Base-by-base conservation (phyloP, 2,797 vertebrate species). In the Apogon hyalosoma region DNA sequence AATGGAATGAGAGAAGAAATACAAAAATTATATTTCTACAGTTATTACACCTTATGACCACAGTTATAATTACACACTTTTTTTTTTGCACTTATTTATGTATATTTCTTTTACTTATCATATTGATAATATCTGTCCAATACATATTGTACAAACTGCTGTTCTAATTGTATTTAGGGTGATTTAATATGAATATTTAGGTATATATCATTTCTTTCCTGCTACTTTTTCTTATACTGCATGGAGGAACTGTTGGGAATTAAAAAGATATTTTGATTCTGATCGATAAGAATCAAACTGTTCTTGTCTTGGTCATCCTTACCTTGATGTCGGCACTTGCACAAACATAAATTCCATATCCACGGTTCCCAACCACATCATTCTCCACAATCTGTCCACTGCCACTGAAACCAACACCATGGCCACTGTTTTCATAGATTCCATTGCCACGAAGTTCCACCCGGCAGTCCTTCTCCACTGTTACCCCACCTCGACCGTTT, bases 391-490 rank as follows among this genome's bases (percentile, higher is more conserved):
- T 90, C 14, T 95, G 49, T 24, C 95, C 95, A 8, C 93, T 95
- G 0, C 96, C 95, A 11, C 90, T 91, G 82, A 95, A 97, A 67
- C 91, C 75, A 63, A 97, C 67, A 4, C 95, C 95, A 0, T 96
- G 94, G 73, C 95, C 93, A 5, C 88, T 77, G 88, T 97, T 98
- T 82, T 94, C 92, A 16, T 98, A 98, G 80, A 98, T 89, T 41
- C 96, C 96, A 0, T 98, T 98, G 40, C 96, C 96, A 0, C 93
- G 91, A 14, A 98, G 93, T 85, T 98, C 96, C 71, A 95, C 96
- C 16, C 92, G 81, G 87, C 96, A 96, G 75, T 95, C 94, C 0
- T 91, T 90, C 68, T 96, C 95, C 4, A 97, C 94, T 0, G 92
- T 90, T 19, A 98, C 91, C 0, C 96, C 97, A 0, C 92, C 93